These are phyloP conservation scores for Leuciscus idus DNA, from an alignment of 2,113 vertebrate genomes.

Conservation along the genomic window DNA sequence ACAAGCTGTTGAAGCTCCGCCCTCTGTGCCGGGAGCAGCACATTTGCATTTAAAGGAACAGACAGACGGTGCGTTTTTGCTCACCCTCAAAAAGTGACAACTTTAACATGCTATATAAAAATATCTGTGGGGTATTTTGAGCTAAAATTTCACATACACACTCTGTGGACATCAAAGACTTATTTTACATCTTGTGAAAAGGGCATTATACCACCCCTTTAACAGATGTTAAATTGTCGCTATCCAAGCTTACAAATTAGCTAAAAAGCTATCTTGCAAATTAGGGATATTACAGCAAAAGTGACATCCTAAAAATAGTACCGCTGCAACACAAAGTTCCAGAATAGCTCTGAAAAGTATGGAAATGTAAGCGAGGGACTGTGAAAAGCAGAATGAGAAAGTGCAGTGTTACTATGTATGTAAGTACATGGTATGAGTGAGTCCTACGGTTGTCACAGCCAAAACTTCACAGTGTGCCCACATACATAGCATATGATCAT, in stretches of 20 bases:
- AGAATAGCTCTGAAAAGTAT: not conserved
- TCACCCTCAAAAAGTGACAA: too few species aligned
- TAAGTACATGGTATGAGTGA: not conserved
- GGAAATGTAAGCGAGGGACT: not conserved
- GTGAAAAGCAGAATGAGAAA: not conserved
- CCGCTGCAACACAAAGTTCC: not conserved
- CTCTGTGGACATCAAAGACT: too few species aligned
- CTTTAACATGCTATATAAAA: too few species aligned
- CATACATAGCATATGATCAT: not conserved
- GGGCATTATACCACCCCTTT: not conserved
- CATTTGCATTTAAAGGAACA: too few species aligned
- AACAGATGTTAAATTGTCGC: not conserved
- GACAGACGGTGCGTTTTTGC: too few species aligned
- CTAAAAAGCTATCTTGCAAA: not conserved
- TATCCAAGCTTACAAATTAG: not conserved
- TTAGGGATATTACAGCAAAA: not conserved
- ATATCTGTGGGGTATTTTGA: too few species aligned
- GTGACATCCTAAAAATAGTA: not conserved
- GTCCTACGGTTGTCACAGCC: not conserved
- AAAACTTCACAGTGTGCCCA: not conserved
- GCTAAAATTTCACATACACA: too few species aligned
- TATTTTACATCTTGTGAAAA: too few species aligned
- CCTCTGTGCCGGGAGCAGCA: too few species aligned
- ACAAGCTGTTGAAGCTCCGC: too few species aligned
- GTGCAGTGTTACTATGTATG: not conserved